A percentile compares a stretch with the other conserved stretches of the same genome.
Conservation (phyloP, 2,888 invertebrate species). For the Ennomos erosarius region DNA sequence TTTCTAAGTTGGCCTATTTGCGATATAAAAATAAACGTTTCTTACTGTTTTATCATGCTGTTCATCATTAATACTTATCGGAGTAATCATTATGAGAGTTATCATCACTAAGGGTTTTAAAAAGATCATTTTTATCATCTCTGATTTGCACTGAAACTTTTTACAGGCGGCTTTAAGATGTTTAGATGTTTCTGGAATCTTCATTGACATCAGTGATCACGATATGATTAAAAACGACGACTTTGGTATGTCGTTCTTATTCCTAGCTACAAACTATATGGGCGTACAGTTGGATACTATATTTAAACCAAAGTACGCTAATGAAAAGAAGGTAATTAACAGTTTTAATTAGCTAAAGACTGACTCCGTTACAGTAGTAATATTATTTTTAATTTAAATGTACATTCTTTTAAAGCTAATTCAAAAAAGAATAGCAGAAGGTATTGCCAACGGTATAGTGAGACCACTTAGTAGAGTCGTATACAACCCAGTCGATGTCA, state of each 20-base stretch:
- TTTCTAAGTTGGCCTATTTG: background rate
- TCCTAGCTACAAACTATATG: conserved; percentile 39
- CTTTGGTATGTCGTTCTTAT: conserved; percentile 50
- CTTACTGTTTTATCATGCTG: background rate
- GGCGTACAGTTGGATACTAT: conserved; percentile 47
- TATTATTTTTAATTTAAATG: conserved; percentile 45
- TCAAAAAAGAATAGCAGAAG: conserved; percentile 82
- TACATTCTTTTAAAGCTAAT: conserved; percentile 76
- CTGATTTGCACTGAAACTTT: background rate
- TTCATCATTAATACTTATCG: too few relatives aligned
- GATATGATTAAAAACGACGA: conserved; percentile 48
- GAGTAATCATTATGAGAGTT: too few relatives aligned
- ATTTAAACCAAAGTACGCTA: conserved; percentile 45
- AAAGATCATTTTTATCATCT: too few relatives aligned
- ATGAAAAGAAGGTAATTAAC: conserved; percentile 49
- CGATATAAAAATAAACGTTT: background rate
- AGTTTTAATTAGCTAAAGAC: too few relatives aligned
- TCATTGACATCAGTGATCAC: conserved; percentile 48
- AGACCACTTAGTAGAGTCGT: conserved; percentile 87
- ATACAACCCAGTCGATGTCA: conserved; percentile 87
- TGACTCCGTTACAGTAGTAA: too few relatives aligned
- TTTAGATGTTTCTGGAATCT: conserved; percentile 24
- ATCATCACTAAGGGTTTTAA: too few relatives aligned
- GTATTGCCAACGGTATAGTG: conserved; percentile 87
- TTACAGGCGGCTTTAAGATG: conserved; percentile 53